phyloP scores from a whole-genome alignment of 2,797 vertebrate species.

The Mormyrops attenuatus region DNA sequence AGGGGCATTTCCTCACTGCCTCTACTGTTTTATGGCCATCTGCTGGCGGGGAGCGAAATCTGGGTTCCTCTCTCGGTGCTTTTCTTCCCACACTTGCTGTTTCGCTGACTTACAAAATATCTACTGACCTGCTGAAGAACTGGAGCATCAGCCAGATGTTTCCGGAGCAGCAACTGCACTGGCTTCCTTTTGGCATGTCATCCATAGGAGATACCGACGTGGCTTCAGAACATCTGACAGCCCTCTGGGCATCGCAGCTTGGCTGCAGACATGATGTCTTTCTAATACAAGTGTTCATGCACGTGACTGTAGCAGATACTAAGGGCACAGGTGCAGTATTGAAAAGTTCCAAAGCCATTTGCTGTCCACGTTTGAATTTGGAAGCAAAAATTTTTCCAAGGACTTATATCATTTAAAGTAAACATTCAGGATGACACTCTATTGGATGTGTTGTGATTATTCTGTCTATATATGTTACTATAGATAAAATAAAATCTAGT shows the following conservation, averaged over 20 bases:
- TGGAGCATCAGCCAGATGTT: constrained; percentile 59
- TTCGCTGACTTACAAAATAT: constrained; percentile 50
- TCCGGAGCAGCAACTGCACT: constrained; percentile 57
- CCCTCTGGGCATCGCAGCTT: constrained; percentile 8
- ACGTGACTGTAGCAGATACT: background rate
- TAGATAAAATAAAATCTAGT: background rate
- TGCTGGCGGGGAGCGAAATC: constrained; percentile 26
- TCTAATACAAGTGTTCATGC: background rate
- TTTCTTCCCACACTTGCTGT: constrained; percentile 46
- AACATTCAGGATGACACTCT: background rate
- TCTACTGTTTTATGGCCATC: constrained; percentile 28
- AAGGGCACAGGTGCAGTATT: background rate
- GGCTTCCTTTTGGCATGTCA: constrained; percentile 54
- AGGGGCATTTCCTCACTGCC: constrained; percentile 46
- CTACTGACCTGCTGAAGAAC: constrained; percentile 49
- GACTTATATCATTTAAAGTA: background rate
- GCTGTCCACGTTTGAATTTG: background rate
- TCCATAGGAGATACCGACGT: constrained; percentile 30
- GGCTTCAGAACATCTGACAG: constrained; percentile 22
- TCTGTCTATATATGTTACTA: background rate
- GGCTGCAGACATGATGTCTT: background rate
- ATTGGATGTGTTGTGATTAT: background rate
- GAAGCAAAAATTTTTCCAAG: background rate
- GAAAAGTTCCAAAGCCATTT: background rate
- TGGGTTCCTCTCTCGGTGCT: constrained; percentile 10